phyloP scores from a whole-genome alignment of 1,140 invertebrate genomes.

The Aphaenogaster floridana region DNA sequence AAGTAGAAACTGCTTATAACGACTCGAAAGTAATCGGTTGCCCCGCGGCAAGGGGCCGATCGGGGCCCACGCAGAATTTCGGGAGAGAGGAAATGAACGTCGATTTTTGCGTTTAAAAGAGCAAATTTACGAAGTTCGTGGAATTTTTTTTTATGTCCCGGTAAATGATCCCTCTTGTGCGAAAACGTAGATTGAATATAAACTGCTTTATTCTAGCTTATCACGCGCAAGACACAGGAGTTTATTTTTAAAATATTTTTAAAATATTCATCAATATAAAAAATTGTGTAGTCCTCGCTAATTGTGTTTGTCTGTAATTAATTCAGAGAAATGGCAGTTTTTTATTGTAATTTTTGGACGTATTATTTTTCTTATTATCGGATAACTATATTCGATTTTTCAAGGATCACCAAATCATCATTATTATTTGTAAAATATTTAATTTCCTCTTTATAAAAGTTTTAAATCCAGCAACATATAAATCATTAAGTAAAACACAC shows the following conservation, averaged over 20 bases:
- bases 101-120: slow-evolving; percentile 20
- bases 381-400: no score
- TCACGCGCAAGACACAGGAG: neutral
- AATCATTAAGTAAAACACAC: neutral
- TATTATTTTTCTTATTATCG: no score
- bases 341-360: no score
- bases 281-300: neutral
- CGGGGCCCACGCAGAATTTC: slow-evolving; percentile 32
- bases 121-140: slow-evolving; percentile 28
- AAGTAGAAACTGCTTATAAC: slow-evolving; percentile 67
- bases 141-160: slow-evolving; percentile 1
- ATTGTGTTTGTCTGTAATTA: no score
- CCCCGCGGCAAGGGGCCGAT: slow-evolving; percentile 43
- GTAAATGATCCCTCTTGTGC: neutral
- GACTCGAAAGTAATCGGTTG: slow-evolving; percentile 73
- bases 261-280: neutral
- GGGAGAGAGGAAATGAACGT: slow-evolving; percentile 44
- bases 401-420: no score
- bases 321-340: no score
- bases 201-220: neutral
- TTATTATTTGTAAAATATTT: no score
- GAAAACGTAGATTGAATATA: neutral
- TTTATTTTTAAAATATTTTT: neutral
- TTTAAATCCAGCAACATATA: no score
- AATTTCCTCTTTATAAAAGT: no score